Conservation (phyloP, 2,113 vertebrate genomes). For the Redunca redunca region DNA sequence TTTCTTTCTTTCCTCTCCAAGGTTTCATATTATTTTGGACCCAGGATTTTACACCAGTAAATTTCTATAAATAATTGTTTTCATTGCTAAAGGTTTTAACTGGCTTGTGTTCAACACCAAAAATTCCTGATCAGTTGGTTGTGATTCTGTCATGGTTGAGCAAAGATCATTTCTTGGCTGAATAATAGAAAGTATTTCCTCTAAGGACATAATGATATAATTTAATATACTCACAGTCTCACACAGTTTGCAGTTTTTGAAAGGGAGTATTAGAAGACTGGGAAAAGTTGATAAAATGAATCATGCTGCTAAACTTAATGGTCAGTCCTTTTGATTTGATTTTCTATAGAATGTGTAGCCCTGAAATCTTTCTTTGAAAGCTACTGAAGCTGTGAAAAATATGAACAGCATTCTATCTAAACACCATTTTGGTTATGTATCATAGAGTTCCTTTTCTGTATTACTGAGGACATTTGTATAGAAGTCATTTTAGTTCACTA, state of each 20-base stretch:
- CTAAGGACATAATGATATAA: background rate
- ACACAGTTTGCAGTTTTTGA: slow-evolving; percentile 35
- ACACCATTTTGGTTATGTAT: slow-evolving; percentile 19
- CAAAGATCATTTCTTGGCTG: background rate
- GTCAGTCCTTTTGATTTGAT: slow-evolving; percentile 49
- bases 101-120: slow-evolving; percentile 4
- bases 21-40: background rate
- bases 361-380: slow-evolving; percentile 45
- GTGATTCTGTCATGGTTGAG: background rate
- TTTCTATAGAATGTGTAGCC: slow-evolving; percentile 4
- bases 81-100: background rate
- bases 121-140: slow-evolving; percentile 41
- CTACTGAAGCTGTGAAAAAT: slow-evolving; percentile 36
- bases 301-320: slow-evolving; percentile 44
- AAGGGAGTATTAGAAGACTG: background rate
- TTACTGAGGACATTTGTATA: slow-evolving; percentile 20
- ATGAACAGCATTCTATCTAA: slow-evolving; percentile 40
- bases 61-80: slow-evolving; percentile 47
- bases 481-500: slow-evolving; percentile 1
- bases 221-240: background rate
- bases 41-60: background rate
- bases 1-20: background rate
- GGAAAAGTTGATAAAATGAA: slow-evolving; percentile 46
- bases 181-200: slow-evolving; percentile 32
- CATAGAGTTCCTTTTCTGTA: slow-evolving; percentile 26